A percentile compares a stretch with the other conserved stretches of the same genome.
Evolutionary conservation across 2,113 vertebrate species (phyloP).

Genomic region (Rhinogobius similis): DNA sequence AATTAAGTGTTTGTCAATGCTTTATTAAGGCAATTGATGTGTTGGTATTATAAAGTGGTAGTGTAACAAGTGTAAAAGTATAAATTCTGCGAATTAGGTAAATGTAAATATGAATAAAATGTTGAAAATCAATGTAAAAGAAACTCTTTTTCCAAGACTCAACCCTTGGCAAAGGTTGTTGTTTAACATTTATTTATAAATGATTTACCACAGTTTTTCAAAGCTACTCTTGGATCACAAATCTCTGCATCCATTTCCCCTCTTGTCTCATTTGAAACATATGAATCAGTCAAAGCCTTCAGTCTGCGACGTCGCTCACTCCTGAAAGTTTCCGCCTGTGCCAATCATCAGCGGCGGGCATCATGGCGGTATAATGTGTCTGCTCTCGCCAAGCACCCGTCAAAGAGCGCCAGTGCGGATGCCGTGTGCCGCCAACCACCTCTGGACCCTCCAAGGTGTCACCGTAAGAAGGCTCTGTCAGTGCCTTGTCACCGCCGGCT

Average conservation of each 20-base stretch:
- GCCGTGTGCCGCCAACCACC: constrained; percentile 56
- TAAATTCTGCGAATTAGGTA: too few species aligned
- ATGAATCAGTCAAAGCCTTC: constrained; percentile 43
- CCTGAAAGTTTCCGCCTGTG: constrained; percentile 41
- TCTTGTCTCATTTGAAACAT: constrained; percentile 23
- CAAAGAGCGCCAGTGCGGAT: constrained; percentile 38
- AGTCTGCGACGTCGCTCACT: constrained; percentile 19
- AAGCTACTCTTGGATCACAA: neutral
- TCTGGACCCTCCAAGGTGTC: constrained; percentile 72
- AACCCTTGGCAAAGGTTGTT: too few species aligned
- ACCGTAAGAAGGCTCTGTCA: constrained; percentile 70
- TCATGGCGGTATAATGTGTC: constrained; percentile 49
- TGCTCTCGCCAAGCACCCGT: constrained; percentile 58
- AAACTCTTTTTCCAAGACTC: too few species aligned
- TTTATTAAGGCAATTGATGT: too few species aligned
- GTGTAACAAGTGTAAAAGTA: too few species aligned
- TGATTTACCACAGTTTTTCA: neutral
- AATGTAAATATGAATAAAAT: too few species aligned
- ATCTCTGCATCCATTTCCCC: constrained; percentile 10
- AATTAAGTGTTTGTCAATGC: too few species aligned
- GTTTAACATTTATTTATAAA: too few species aligned
- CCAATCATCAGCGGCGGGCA: constrained; percentile 54
- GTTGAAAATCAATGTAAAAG: too few species aligned
- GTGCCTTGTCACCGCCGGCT: constrained; percentile 69
- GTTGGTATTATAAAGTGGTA: too few species aligned